Base-by-base conservation (phyloP, 2,797 vertebrate species). In the Zonotrichia albicollis region DNA sequence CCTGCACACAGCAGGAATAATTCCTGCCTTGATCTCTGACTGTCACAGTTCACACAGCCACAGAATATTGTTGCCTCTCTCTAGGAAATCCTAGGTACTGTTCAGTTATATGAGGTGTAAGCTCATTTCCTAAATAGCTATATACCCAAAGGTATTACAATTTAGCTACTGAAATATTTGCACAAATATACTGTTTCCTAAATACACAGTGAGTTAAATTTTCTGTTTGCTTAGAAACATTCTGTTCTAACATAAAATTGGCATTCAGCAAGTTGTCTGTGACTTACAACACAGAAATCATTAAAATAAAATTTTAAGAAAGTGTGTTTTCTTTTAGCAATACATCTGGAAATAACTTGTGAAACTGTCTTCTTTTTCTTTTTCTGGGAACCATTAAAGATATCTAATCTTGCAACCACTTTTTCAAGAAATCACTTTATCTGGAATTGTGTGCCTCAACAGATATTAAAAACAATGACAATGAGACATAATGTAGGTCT, bases 401-500 rank as follows among this genome's bases (percentile, higher is more conserved):
- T 70, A 77, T 70, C 53, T 67, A 45, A 68, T 94, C 36, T 62
- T 71, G 76, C 34, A 93, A 61, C 10, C 6, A 82, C 27, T 80
- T 93, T 74, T 93, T 80, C 40, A 90, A 82, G 25, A 89, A 88
- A 89, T 36, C 5, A 66, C 21, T 84, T 91, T 26, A 87, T 61
- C 74, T 93, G n/a, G 94, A 78, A 92, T 46, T 82, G 64, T 32
- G 29, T 61, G 21, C n/a, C 60, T 94, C 50, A 81, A 66, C 4
- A 92, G 60, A 51, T 50, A 75, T 51, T 93, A 85, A 83, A 87
- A 91, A 92, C 62, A 88, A 78, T 19, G 13, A 77, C 79, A 85
- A 17, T 45, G 36, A 26, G 72, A 88, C n/a, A 94, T 55, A 84
- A 36, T 4, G 3, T 32, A 61, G 32, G 55, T 53, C 27, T 89